A percentile compares a stretch with the other conserved stretches of the same genome.
phyloP scores from a whole-genome alignment of 2,113 vertebrate genomes.

The Pavo muticus region DNA sequence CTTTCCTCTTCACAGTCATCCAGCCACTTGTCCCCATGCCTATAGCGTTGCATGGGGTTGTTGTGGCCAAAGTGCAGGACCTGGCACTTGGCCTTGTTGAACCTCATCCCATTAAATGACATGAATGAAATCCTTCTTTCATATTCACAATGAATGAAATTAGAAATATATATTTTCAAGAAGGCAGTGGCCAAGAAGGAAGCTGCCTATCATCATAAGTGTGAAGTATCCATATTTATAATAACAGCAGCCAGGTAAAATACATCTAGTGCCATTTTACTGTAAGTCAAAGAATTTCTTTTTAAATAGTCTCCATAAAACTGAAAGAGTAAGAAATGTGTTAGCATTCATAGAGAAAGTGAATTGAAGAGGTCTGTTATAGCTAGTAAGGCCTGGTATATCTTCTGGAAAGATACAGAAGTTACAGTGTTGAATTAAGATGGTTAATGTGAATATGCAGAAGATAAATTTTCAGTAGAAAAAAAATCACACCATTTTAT shows the following conservation, averaged over 20 bases:
- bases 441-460: neutral
- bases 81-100: too few species aligned
- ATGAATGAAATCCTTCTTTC: neutral
- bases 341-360: neutral
- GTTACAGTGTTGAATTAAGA: neutral
- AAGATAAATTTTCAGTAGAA: neutral
- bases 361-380: neutral
- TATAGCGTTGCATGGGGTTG: too few species aligned
- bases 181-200: neutral
- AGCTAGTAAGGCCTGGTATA: neutral
- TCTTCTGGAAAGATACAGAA: neutral
- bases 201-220: neutral
- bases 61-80: too few species aligned
- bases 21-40: too few species aligned
- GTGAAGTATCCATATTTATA: neutral
- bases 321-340: neutral
- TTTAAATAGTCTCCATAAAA: neutral
- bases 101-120: too few species aligned
- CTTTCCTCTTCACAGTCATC: too few species aligned
- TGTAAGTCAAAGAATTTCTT: neutral
- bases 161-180: neutral
- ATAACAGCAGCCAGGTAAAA: neutral
- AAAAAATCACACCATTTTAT: neutral
- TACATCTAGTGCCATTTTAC: neutral
- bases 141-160: neutral